A percentile compares a stretch with the other conserved stretches of the same genome.
phyloP scores from a whole-genome alignment of 1,140 invertebrate species.

The Drosophila sp. region DNA sequence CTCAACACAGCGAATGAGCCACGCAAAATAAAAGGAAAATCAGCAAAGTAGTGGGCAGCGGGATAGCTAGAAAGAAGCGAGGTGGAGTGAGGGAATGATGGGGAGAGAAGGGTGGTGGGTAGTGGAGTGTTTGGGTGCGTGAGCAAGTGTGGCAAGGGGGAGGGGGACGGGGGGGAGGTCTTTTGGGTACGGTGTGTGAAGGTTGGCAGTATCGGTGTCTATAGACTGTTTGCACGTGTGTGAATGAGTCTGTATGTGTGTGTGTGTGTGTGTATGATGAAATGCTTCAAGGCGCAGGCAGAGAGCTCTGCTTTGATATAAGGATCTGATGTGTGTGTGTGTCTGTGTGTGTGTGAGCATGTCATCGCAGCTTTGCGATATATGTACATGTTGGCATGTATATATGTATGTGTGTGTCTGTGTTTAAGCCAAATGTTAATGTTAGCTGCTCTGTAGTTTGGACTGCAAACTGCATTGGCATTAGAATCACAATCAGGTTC shows the following conservation, averaged over 20 bases:
- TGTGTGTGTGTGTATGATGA: slow-evolving; percentile 38
- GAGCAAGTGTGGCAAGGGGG: too few species aligned
- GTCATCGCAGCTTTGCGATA: slow-evolving; percentile 6
- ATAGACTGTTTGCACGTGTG: slow-evolving; percentile 1
- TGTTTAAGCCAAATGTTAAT: slow-evolving; percentile 33
- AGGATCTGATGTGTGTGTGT: slow-evolving; percentile 24
- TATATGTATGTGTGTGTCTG: background rate
- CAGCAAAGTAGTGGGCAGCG: slow-evolving; percentile 47
- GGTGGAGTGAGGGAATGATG: background rate
- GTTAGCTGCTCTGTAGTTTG: slow-evolving; percentile 13
- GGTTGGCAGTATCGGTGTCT: background rate
- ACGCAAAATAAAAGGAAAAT: slow-evolving; percentile 62
- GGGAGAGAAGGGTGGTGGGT: slow-evolving; percentile 3
- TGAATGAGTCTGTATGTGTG: slow-evolving; percentile 2
- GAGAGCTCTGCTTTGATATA: slow-evolving; percentile 31
- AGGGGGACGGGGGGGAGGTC: too few species aligned
- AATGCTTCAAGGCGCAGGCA: slow-evolving; percentile 36
- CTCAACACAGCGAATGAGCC: slow-evolving; percentile 51
- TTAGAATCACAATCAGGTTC: slow-evolving; percentile 46
- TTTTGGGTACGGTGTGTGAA: slow-evolving; percentile 16
- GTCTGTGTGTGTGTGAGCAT: slow-evolving; percentile 16
- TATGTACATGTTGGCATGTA: slow-evolving; percentile 8
- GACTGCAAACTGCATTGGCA: slow-evolving; percentile 9
- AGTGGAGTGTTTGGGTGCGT: background rate
- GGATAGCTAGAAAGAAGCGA: slow-evolving; percentile 9